These are phyloP conservation scores for Gadopsis marmoratus DNA, from an alignment of 2,797 vertebrate species.

Conservation along the genomic window DNA sequence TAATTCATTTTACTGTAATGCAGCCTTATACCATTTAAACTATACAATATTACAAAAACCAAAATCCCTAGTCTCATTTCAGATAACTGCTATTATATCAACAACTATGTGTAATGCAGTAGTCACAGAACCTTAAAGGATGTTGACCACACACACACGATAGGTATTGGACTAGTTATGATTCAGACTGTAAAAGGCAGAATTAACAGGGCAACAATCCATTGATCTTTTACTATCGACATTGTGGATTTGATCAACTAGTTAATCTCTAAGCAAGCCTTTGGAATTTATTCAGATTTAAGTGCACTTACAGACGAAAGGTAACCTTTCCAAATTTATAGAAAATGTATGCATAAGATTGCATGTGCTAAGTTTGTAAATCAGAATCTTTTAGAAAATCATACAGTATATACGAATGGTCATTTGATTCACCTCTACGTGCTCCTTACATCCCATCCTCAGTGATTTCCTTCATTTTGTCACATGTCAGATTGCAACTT, in stretches of 20 bases:
- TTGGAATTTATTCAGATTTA: slow-evolving; percentile 17
- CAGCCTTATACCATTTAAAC: background rate
- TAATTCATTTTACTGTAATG: background rate
- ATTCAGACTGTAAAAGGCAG: background rate
- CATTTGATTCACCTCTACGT: slow-evolving; percentile 10
- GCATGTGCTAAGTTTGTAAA: background rate
- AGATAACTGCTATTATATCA: background rate
- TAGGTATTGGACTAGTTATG: background rate
- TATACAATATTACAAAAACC: background rate
- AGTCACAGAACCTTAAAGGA: slow-evolving; percentile 5
- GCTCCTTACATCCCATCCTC: background rate
- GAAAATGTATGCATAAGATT: background rate
- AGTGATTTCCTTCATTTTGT: slow-evolving; percentile 28
- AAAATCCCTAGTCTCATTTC: background rate
- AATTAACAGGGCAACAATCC: background rate
- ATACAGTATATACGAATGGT: background rate
- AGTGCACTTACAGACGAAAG: slow-evolving; percentile 33
- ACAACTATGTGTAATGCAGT: slow-evolving; percentile 8
- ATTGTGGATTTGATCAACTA: background rate
- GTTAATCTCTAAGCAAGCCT: background rate
- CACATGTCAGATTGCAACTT: background rate
- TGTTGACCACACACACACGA: background rate
- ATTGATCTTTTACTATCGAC: background rate
- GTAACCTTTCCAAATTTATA: background rate
- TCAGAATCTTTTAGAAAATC: background rate